These are phyloP conservation scores for Xiphorhynchus elegans DNA, from an alignment of 2,113 vertebrate genomes.

Conservation along the genomic window DNA sequence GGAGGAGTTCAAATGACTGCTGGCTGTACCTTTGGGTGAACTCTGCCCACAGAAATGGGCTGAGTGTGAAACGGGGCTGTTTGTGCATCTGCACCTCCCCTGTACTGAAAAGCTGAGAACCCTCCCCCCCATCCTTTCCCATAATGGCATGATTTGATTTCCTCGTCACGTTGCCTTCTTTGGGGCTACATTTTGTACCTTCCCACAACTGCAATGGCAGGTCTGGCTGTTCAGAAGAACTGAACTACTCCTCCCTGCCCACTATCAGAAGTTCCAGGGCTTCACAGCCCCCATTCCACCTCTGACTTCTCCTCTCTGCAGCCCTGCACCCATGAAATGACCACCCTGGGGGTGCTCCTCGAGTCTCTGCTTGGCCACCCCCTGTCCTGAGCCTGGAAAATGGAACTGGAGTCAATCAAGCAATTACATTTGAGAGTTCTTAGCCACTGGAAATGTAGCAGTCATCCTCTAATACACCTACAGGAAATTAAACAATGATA, in stretches of 20 bases:
- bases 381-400: background rate
- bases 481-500: slow-evolving; percentile 52
- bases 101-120: background rate
- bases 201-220: background rate
- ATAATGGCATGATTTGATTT: background rate
- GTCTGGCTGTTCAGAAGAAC: background rate
- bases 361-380: background rate
- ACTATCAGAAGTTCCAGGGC: background rate
- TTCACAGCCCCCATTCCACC: background rate
- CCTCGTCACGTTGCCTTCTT: background rate
- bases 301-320: background rate
- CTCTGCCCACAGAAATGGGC: background rate
- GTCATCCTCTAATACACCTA: background rate
- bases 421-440: background rate
- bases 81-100: background rate
- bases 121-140: background rate
- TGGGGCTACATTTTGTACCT: background rate
- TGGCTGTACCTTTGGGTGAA: background rate
- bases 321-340: background rate
- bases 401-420: background rate
- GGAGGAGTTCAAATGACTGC: background rate
- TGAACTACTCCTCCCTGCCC: background rate
- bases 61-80: background rate
- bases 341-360: background rate
- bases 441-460: background rate